Evolutionary conservation across 2,113 vertebrate genomes (phyloP).

Genomic region (Fulmarus glacialis): DNA sequence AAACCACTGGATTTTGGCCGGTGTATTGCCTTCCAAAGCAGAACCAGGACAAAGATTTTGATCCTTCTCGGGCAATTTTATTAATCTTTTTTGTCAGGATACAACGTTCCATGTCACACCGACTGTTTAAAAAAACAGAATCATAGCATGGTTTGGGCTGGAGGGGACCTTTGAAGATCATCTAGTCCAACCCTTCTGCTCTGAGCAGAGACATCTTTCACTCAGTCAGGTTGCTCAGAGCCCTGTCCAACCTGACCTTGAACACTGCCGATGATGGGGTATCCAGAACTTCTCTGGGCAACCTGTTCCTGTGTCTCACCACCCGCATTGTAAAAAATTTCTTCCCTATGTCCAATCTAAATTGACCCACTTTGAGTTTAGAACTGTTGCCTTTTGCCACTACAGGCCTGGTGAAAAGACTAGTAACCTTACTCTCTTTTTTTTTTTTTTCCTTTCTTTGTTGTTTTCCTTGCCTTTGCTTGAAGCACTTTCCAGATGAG

Average conservation of each 20-base stretch:
- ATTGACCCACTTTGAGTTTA: background rate
- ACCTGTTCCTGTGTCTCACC: background rate
- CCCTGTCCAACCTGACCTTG: too few relatives aligned
- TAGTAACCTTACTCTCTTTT: background rate
- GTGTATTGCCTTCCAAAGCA: background rate
- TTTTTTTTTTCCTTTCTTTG: background rate
- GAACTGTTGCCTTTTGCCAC: background rate
- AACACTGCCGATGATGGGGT: too few relatives aligned
- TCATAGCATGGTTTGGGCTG: background rate
- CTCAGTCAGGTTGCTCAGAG: background rate
- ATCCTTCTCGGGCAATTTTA: background rate
- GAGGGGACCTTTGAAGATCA: background rate
- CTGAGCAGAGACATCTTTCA: rapidly evolving
- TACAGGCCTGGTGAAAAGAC: background rate
- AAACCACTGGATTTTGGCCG: background rate
- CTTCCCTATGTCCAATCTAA: background rate
- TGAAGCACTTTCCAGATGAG: background rate
- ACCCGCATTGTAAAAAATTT: background rate
- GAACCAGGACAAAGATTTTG: background rate
- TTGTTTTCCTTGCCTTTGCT: background rate
- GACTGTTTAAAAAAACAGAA: background rate
- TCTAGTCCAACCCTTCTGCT: too few relatives aligned
- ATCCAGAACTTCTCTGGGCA: background rate
- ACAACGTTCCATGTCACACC: background rate
- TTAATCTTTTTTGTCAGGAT: background rate